Evolutionary conservation across 1,140 invertebrate species (phyloP), one percentile per base, ranked within the genome.

Genomic region (Macrotrachela quadricornifera): DNA sequence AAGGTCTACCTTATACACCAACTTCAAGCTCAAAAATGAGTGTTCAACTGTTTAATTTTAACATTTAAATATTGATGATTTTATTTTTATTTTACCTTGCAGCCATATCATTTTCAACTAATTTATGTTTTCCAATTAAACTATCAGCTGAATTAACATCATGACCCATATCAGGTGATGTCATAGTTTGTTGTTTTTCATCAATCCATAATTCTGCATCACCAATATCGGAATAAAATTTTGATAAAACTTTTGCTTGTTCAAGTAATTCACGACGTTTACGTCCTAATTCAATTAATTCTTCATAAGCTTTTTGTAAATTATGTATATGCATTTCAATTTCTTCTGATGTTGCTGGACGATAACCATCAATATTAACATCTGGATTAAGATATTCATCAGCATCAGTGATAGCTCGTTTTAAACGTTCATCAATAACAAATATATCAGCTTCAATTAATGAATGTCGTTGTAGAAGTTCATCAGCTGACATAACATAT

Each of bases 161-260:
- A n/a, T n/a, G n/a, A n/a, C 46, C 44, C 10, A 46, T 62, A 53
- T 71, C 69, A 13, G 69, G 69, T 42, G 65, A 65, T 15, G 68
- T 92, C 30, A 95, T 81, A 60, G 97, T 94, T 66, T 97, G 90
- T 68, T 96, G 91, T 66, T 97, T 97, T 72, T 99, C 94, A 70
- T 92, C 91, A 66, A 99, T 95, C 86, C 88, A 97, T 66, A 94
- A 91, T 71, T 96, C 90, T n/a, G n/a, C n/a, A n/a, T n/a, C n/a
- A n/a, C n/a, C n/a, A n/a, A n/a, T n/a, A 72, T 99, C 94, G 71
- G 96, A 86, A 83, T 95, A 96, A 80, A 95, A 99, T 72, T 96
- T 97, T 74, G 96, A 90, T 46, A 96, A 73, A 69, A 96, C 86
- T 63, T 88, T 80, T 38, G 86, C 91, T 6, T 90, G 87, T 40